Evolutionary conservation across 2,113 vertebrate species (phyloP), one percentile per base, ranked within the genome.

Genomic region (Sorex fumeus): DNA sequence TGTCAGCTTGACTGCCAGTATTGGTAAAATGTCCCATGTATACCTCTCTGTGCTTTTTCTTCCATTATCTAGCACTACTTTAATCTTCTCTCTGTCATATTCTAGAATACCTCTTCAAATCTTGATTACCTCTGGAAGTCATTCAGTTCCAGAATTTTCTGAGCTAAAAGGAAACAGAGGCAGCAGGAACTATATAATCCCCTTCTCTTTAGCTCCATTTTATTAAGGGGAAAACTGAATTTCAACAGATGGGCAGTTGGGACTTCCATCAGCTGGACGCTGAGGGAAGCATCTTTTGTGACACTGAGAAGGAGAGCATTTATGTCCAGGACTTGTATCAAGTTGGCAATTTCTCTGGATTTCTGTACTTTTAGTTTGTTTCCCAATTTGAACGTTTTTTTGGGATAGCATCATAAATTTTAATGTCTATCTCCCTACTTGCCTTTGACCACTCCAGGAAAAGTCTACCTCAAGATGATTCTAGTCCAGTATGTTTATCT

Each of bases 161-260:
- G 25, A 64, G 45, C 27, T 72, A 32, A 13, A 69, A 32, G 36
- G 72, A 89, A 62, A 8, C 18, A 40, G 0, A 57, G 21, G 13
- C 28, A 11, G 36, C 15, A 8, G 7, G 47, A n/a, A 19, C 57
- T 60, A 21, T 60, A 60, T 60, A 60, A 23, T 60, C 21, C 7
- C 15, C 8, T 9, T 3, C 2, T 30, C 2, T 18, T 13, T 70
- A 53, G 18, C 34, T 18, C 2, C 2, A 45, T 11, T 3, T 3
- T 47, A 9, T 47, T 30, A 23, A 53, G 3, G 89, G 67, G 45
- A 25, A 60, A 76, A 43, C 32, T 60, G 57, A 74, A 53, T 13
- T 18, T 64, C 36, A 27, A 10, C 0, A 10, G 5, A 11, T 0
- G n/a, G 16, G 15, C 25, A 15, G 79, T 3, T 5, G 13, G 45